Base-by-base conservation (phyloP, 2,888 invertebrate species). In the Nomada ferruginata region DNA sequence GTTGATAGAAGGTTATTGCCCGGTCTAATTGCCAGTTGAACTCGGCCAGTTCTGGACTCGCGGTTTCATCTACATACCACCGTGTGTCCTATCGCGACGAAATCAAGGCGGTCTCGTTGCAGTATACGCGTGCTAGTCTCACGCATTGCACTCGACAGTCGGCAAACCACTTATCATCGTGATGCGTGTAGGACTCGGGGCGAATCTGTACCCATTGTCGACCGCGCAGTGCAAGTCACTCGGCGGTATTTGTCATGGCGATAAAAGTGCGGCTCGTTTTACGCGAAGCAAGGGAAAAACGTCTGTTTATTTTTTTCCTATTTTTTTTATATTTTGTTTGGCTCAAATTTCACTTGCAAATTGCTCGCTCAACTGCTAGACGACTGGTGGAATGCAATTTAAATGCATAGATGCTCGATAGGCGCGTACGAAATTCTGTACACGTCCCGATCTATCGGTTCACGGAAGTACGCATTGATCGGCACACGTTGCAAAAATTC, bases 361-460 rank as follows among this genome's bases (percentile, higher is more conserved):
- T 65, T 53, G 7, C 36, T n/a, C 29, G 36, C n/a, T 26, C 9
- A 66, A 36, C 50, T 50, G 9, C 15, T 66, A 20, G 47, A 53
- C 52, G 50, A 29, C 2, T 20, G 15, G 36, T 15, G 3, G 13
- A 2, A 53, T 15, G 36, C n/a, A n/a, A 47, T 57, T 20, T 23
- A 15, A 26, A 23, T 15, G 29, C 50, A 36, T 20, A 23, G 50
- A 50, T 18, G 65, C 13, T 15, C 65, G 36, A 55, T 36, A 26
- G 13, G 13, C 36, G 59, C n/a, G 15, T 4, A 13, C 11, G 13
- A 20, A 29, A 79, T 69, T 61, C 68, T 13, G 23, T 64, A 2
- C 80, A 79, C 80, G 79, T 73, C 20, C 20, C 71, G 71, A 64
- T 71, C 53, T 73, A 70, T 81, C 64, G 64, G 52, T 80, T 80